Conservation (phyloP, 2,797 vertebrate species). For the Tachyglossus aculeatus region DNA sequence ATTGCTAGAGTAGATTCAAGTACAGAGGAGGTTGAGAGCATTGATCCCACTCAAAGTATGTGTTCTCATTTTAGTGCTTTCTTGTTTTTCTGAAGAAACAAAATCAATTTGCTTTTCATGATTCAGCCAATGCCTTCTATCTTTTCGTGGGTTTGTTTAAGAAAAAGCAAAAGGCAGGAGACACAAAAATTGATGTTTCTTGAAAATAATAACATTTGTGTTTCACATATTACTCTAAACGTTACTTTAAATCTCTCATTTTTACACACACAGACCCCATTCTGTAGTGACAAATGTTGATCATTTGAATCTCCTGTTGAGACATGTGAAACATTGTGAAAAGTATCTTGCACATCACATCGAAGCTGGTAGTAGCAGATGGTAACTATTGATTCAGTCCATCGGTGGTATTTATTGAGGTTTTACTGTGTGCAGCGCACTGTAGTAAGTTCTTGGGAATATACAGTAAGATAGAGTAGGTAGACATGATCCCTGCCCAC, state of each 20-base stretch:
- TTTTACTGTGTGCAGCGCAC: too few relatives aligned
- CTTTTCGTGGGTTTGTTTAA: constrained; percentile 26
- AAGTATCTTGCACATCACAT: constrained; percentile 41
- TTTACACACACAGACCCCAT: constrained; percentile 12
- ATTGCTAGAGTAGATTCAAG: background rate
- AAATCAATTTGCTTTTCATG: constrained; percentile 3
- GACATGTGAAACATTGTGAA: constrained; percentile 27
- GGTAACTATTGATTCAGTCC: constrained; percentile 47
- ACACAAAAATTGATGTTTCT: constrained; percentile 13
- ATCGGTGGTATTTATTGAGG: too few relatives aligned
- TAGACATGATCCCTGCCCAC: too few relatives aligned
- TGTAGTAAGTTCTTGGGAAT: too few relatives aligned
- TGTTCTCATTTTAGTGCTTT: constrained; percentile 1
- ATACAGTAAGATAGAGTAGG: too few relatives aligned
- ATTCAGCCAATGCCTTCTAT: constrained; percentile 15
- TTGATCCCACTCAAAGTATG: background rate
- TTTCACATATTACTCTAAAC: background rate
- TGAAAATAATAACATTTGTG: constrained; percentile 6
- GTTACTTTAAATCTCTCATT: background rate
- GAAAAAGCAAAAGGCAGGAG: constrained; percentile 22
- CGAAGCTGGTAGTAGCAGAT: constrained; percentile 37
- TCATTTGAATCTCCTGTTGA: constrained; percentile 38
- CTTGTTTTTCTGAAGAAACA: background rate
- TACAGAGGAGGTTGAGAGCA: constrained; percentile 3
- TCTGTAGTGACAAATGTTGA: background rate